Conservation (phyloP, 2,113 vertebrate species). For the Oreocharis arfaki region DNA sequence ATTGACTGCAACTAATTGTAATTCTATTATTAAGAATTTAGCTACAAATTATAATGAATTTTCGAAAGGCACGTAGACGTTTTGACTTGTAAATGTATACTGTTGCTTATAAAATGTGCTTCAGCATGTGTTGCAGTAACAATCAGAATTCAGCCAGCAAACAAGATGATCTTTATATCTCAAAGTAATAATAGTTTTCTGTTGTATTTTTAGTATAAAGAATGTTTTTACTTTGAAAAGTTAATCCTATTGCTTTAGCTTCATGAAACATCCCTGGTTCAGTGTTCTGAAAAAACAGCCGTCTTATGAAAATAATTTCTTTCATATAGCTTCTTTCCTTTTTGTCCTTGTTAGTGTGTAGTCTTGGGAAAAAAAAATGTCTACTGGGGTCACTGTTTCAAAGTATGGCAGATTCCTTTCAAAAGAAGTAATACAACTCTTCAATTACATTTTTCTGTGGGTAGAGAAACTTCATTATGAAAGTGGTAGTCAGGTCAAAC, state of each 20-base stretch:
- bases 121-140: not conserved
- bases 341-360: not conserved
- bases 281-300: not conserved
- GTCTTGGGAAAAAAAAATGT: not conserved
- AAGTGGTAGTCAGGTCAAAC: constrained; percentile 39
- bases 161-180: not conserved
- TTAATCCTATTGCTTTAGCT: constrained; percentile 2
- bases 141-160: not conserved
- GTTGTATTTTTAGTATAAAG: not conserved
- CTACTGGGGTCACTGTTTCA: not conserved
- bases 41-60: not conserved
- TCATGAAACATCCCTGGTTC: not conserved
- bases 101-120: not conserved
- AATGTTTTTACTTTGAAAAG: not conserved
- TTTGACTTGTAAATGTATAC: not conserved
- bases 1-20: not conserved
- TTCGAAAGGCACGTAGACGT: not conserved
- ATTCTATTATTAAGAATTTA: not conserved
- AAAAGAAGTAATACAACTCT: not conserved
- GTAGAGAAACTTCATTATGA: constrained; percentile 32
- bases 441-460: constrained; percentile 25
- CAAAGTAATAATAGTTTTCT: not conserved
- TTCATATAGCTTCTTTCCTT: not conserved
- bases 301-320: not conserved
- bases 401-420: not conserved